phyloP scores from a whole-genome alignment of 1,140 invertebrate species.

The Trissolcus basalis region DNA sequence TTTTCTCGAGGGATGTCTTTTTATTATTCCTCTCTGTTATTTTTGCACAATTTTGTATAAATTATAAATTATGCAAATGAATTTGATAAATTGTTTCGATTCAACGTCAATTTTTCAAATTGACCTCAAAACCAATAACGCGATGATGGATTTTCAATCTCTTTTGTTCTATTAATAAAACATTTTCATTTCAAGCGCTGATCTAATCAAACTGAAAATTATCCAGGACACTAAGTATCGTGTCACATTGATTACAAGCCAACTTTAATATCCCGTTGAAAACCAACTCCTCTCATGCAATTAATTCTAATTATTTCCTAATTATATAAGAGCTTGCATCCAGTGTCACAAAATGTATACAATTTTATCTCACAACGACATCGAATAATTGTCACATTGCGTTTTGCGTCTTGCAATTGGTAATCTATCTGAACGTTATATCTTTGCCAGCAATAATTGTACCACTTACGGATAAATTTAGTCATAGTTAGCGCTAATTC shows the following conservation, averaged over 20 bases:
- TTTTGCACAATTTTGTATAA: too few relatives aligned
- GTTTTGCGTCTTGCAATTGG: conserved; percentile 2
- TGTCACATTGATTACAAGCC: conserved; percentile 6
- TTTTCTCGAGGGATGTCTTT: too few relatives aligned
- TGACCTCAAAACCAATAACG: too few relatives aligned
- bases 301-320: conserved; percentile 3
- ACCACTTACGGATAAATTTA: neutral
- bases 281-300: conserved; percentile 8
- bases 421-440: conserved; percentile 11
- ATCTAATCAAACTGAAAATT: conserved; percentile 1
- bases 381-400: conserved; percentile 30
- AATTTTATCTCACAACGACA: neutral
- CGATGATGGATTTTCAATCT: too few relatives aligned
- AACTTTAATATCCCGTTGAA: conserved; percentile 6
- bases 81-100: too few relatives aligned
- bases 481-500: conserved; percentile 17
- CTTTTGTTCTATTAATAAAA: too few relatives aligned
- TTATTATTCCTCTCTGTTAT: too few relatives aligned
- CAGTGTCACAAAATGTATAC: neutral
- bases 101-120: too few relatives aligned
- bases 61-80: too few relatives aligned
- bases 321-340: conserved; percentile 5
- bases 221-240: conserved; percentile 1
- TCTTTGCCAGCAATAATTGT: conserved; percentile 2
- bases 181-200: too few relatives aligned